phyloP scores from a whole-genome alignment of 2,888 invertebrate genomes.

The Platycheirus rosarum region DNA sequence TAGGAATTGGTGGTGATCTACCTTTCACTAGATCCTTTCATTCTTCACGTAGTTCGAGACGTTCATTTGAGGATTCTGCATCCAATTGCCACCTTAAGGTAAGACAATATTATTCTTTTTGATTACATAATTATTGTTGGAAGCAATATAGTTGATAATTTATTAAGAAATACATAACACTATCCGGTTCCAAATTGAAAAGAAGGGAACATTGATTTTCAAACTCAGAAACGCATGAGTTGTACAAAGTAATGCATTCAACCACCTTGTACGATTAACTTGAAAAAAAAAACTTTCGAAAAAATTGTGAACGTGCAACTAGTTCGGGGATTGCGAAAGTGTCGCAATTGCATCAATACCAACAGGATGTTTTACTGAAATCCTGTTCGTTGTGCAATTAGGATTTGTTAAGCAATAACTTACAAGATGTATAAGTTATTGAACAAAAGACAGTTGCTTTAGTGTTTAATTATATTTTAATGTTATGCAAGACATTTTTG shows the following conservation, averaged over 20 bases:
- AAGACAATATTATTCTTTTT: constrained; percentile 39
- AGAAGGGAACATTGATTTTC: constrained; percentile 11
- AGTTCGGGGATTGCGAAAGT: constrained; percentile 56
- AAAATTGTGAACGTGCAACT: constrained; percentile 58
- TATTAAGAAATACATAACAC: not conserved
- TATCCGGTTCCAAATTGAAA: not conserved
- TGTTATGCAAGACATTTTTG: no score
- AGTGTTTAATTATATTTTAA: no score
- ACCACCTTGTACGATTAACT: not conserved
- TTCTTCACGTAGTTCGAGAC: constrained; percentile 9
- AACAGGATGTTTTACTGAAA: constrained; percentile 58
- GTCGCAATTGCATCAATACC: constrained; percentile 41
- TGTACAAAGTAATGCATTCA: constrained; percentile 16
- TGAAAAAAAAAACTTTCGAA: constrained; percentile 53
- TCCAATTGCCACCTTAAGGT: constrained; percentile 40
- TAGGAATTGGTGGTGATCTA: constrained; percentile 21
- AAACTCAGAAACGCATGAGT: constrained; percentile 14
- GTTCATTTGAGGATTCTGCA: constrained; percentile 17
- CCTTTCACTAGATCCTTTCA: constrained; percentile 53
- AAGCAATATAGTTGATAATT: not conserved
- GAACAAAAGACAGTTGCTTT: no score
- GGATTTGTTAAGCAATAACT: constrained; percentile 17
- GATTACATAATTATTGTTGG: constrained; percentile 45
- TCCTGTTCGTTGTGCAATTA: constrained; percentile 65
- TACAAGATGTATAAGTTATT: no score